Evolutionary conservation across 30 jellyfish, hydroid and myxozoan species (phyloP).

Genomic region (Clytia hemisphaerica): DNA sequence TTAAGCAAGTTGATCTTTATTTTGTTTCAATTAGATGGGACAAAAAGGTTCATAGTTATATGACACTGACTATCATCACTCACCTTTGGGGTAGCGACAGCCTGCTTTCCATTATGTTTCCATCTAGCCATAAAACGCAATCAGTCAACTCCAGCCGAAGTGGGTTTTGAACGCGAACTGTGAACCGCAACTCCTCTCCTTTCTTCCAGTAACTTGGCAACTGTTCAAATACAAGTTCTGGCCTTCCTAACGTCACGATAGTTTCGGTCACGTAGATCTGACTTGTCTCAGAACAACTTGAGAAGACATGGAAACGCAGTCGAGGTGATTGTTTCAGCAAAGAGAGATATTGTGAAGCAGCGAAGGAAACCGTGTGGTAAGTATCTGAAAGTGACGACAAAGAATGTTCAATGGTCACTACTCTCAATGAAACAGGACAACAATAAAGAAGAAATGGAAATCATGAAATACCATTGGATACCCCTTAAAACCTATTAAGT

Average conservation of each 20-base stretch:
- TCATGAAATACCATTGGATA: too few species aligned
- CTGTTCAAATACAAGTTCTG: constrained; percentile 59
- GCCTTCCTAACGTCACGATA: constrained; percentile 62
- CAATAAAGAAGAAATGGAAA: too few species aligned
- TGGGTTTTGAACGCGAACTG: constrained; percentile 67
- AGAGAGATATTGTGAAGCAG: constrained; percentile 40
- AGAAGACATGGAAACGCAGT: constrained; percentile 57
- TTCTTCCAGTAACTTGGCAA: constrained; percentile 48
- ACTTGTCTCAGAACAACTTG: constrained; percentile 63
- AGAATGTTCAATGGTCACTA: too few species aligned
- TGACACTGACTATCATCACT: not conserved
- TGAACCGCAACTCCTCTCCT: constrained; percentile 59
- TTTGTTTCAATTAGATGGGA: not conserved
- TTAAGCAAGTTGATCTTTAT: not conserved
- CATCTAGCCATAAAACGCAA: constrained; percentile 70
- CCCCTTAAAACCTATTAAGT: too few species aligned
- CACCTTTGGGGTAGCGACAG: constrained; percentile 73
- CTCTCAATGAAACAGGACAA: too few species aligned
- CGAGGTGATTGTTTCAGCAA: constrained; percentile 58
- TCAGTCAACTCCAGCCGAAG: constrained; percentile 40
- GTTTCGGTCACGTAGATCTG: constrained; percentile 70
- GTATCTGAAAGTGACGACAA: too few species aligned
- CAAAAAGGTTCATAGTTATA: not conserved
- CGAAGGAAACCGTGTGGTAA: constrained; percentile 47
- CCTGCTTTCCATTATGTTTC: constrained; percentile 64